Evolutionary conservation across 2,888 invertebrate species (phyloP).

Genomic region (Caenorhabditis zanzibari): DNA sequence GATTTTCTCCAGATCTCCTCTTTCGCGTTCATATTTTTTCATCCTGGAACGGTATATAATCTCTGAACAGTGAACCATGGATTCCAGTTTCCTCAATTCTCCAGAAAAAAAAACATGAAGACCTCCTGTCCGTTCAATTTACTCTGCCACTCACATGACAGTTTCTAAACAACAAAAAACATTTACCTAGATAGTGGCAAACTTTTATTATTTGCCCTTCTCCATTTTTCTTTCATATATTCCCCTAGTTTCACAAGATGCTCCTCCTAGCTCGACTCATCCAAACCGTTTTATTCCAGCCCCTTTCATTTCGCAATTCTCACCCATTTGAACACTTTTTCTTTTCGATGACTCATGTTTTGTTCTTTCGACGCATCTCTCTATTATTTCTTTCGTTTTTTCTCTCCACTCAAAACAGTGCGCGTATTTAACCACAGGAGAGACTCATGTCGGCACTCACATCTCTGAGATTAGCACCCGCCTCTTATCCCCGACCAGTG

Average conservation of each 20-base stretch:
- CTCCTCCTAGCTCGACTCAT: neutral
- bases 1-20: neutral
- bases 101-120: conserved; percentile 7
- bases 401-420: conserved; percentile 59
- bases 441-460: conserved; percentile 32
- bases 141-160: conserved; percentile 28
- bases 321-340: conserved; percentile 4
- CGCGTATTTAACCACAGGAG: conserved; percentile 58
- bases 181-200: neutral
- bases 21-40: too few relatives aligned
- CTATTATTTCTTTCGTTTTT: neutral
- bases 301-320: conserved; percentile 34
- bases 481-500: conserved; percentile 10
- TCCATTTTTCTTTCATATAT: conserved; percentile 2
- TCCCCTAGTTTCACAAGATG: conserved; percentile 18
- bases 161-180: conserved; percentile 18
- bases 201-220: conserved; percentile 29
- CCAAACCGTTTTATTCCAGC: conserved; percentile 6
- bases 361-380: conserved; percentile 32
- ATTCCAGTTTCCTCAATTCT: neutral
- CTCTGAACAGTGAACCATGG: neutral
- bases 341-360: conserved; percentile 56
- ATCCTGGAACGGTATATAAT: too few relatives aligned
- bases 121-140: neutral
- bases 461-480: conserved; percentile 8